Evolutionary conservation across 2,113 vertebrate species (phyloP), one percentile per base, ranked within the genome.

Genomic region (Vicugna pacos): DNA sequence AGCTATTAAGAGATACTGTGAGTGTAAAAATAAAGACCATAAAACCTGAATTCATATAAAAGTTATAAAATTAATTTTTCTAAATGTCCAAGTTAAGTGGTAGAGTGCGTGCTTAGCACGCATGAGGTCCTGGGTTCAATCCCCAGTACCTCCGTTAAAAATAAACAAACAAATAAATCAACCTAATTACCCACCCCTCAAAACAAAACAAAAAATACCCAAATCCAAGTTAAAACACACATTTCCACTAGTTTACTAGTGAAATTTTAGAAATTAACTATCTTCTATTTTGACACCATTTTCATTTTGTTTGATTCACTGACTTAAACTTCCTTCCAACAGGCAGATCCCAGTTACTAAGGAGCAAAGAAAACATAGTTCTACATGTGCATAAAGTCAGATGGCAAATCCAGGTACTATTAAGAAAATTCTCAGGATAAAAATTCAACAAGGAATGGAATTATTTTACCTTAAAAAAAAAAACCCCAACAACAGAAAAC

Each of bases 1-100:
- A 65, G 54, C 32, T 60, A 73, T 16, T n/a, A 64, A 79, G 20
- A 17, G 83, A 67, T 6, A 86, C 9, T 35, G 8, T 12, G 15
- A 83, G 35, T 54, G 58, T 35, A 65, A 79, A 86, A 72, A 8
- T 54, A 69, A 54, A 93, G n/a, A 48, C 20, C 22, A 67, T 64
- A 65, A 84, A 76, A 42, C 22, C 42, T 72, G 48, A 92, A 92
- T 80, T 79, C 38, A 95, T 8, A 35, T 52, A 73, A 12, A 89
- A 82, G 46, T 82, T 67, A 48, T 28, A 94, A 87, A 90, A 72
- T 62, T 80, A 67, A 60, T 73, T 91, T 70, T 88, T 84, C 76
- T 88, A 79, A 86, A 90, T 65, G 8, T 72, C 60, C 52, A 85
- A 79, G 10, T 72, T 62, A 67, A 92, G 38, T 42, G 38, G 38